A percentile compares a stretch with the other conserved stretches of the same genome.
These are phyloP conservation scores for Drosophila bifasciata DNA, from an alignment of 1,140 invertebrate species.

Conservation along the genomic window DNA sequence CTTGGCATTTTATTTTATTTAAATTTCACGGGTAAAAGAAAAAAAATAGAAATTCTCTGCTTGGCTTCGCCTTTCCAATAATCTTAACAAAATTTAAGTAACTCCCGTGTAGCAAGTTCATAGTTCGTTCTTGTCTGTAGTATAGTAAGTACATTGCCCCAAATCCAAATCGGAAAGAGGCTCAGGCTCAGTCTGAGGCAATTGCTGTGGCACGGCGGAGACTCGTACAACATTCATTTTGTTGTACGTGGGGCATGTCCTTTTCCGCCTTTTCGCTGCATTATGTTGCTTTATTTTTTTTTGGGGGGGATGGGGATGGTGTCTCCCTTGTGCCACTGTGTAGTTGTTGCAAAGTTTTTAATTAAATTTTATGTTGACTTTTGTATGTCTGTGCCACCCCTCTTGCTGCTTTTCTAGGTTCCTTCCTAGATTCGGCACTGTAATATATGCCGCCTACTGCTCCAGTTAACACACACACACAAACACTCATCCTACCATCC, in stretches of 20 bases:
- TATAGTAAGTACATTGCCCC: too few species aligned
- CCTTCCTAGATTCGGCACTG: constrained; percentile 22
- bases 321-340: constrained; percentile 42
- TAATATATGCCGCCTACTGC: constrained; percentile 54
- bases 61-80: constrained; percentile 32
- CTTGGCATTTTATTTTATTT: constrained; percentile 63
- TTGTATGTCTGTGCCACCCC: constrained; percentile 49
- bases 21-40: constrained; percentile 50
- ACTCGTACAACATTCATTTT: constrained; percentile 26
- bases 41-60: constrained; percentile 3
- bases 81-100: constrained; percentile 41
- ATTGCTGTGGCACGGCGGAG: constrained; percentile 20
- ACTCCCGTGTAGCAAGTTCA: constrained; percentile 56
- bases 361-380: constrained; percentile 80
- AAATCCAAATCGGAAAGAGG: constrained; percentile 10
- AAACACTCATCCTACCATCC: neutral
- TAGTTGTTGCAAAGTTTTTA: constrained; percentile 80
- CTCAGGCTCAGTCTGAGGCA: neutral
- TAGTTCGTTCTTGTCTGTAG: constrained; percentile 54
- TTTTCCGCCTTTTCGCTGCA: constrained; percentile 35
- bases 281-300: constrained; percentile 60
- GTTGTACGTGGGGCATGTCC: constrained; percentile 7
- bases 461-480: constrained; percentile 50
- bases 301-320: too few species aligned
- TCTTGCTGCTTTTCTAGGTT: neutral